Percentiles rank a stretch among this genome's conserved stretches.
These are phyloP conservation scores for Caenorhabditis doughertyi DNA, from an alignment of 2,888 invertebrate species.

Conservation along the genomic window DNA sequence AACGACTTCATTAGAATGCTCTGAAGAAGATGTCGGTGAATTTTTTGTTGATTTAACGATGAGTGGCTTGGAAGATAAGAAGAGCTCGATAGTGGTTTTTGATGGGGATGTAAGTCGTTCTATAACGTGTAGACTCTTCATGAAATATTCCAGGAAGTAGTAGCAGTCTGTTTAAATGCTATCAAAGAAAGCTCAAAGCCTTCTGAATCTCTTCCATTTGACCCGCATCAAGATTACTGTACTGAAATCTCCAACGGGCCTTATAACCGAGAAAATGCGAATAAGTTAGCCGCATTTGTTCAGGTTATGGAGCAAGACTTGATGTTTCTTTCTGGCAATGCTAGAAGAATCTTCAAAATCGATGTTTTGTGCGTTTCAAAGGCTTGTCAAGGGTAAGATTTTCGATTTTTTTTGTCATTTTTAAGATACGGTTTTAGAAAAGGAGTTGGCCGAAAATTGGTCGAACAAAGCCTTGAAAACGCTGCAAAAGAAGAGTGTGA, in stretches of 20 bases:
- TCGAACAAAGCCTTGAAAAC: slow-evolving; percentile 54
- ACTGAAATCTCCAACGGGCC: slow-evolving; percentile 64
- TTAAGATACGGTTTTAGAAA: slow-evolving; percentile 61
- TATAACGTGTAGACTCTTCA: background rate
- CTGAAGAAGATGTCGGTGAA: slow-evolving; percentile 64
- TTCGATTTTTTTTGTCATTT: background rate
- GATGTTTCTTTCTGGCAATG: slow-evolving; percentile 19
- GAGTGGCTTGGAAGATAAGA: slow-evolving; percentile 61
- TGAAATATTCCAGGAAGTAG: slow-evolving; percentile 57
- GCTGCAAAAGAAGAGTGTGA: slow-evolving; percentile 59
- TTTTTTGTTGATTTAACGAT: slow-evolving; percentile 72
- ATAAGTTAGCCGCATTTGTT: slow-evolving; percentile 65
- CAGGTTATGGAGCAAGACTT: slow-evolving; percentile 65
- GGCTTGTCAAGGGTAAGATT: slow-evolving; percentile 65
- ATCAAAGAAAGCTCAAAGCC: slow-evolving; percentile 26
- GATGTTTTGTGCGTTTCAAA: slow-evolving; percentile 70
- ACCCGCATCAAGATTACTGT: slow-evolving; percentile 67
- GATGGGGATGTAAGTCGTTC: slow-evolving; percentile 36
- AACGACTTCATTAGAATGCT: slow-evolving; percentile 62
- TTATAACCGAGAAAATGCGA: slow-evolving; percentile 62
- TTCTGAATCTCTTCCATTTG: slow-evolving; percentile 34
- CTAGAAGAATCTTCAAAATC: slow-evolving; percentile 67
- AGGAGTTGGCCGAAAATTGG: slow-evolving; percentile 63
- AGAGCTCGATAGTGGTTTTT: slow-evolving; percentile 64
- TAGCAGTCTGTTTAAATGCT: slow-evolving; percentile 65